phyloP scores from a whole-genome alignment of 2,888 invertebrate genomes.

The Athripsodes cinereus region DNA sequence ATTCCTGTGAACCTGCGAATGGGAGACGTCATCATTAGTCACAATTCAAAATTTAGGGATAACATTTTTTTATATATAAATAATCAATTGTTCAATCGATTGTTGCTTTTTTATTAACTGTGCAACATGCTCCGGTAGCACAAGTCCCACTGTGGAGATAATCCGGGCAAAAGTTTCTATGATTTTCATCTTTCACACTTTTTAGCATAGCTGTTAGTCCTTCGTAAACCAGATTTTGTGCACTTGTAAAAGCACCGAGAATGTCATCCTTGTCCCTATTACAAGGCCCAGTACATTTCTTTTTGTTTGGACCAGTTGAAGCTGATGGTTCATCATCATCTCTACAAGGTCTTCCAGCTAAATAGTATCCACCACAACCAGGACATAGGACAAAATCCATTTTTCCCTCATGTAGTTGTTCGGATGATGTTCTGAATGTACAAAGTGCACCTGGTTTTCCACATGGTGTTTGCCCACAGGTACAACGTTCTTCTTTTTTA shows the following conservation, averaged over 20 bases:
- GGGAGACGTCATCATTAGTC: slow-evolving; percentile 8
- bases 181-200: slow-evolving; percentile 5
- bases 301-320: neutral
- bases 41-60: too few species aligned
- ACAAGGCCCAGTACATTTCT: slow-evolving; percentile 6
- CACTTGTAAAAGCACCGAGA: neutral
- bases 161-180: slow-evolving; percentile 14
- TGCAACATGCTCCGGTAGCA: slow-evolving; percentile 1
- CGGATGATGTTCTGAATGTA: neutral
- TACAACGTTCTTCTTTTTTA: neutral
- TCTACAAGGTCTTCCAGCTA: slow-evolving; percentile 6
- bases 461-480: neutral
- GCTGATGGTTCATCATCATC: neutral
- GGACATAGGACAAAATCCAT: slow-evolving; percentile 3
- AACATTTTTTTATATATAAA: too few species aligned
- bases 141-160: slow-evolving; percentile 11
- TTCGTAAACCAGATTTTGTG: slow-evolving; percentile 11
- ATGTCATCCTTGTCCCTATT: neutral
- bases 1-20: slow-evolving; percentile 8
- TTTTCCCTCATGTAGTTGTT: neutral
- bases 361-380: slow-evolving; percentile 8
- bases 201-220: slow-evolving; percentile 11
- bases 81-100: too few species aligned
- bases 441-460: neutral
- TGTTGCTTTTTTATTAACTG: too few species aligned